Base-by-base conservation (phyloP, 2,797 vertebrate species). In the Antennarius maculatus region DNA sequence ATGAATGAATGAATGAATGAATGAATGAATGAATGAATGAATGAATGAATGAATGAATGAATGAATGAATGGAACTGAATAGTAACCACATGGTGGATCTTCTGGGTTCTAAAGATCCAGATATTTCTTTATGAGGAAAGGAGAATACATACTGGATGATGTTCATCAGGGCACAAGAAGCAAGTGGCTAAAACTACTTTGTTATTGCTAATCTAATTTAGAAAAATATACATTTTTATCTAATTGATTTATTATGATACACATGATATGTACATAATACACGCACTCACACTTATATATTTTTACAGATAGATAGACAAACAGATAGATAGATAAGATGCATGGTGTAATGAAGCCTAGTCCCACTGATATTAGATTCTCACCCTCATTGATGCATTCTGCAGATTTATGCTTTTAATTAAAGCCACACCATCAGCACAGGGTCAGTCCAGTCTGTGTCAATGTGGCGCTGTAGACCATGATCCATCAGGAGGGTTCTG, bases 351-450 rank as follows among this genome's bases (percentile, higher is more conserved):
- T n/a, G 52, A 29, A 71, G 54, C 51, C 16, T 8, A n/a, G 62
- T 11, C 23, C 50, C 46, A 13, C 42, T 57, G 53, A 71, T 42
- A 58, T 37, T 17, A 31, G 37, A 0, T 52, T 71, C 61, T 11
- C 66, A 5, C 7, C 31, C 31, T 34, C 54, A 51, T 62, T 75
- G 53, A 80, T 76, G 58, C 29, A 68, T 60, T 58, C 55, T 13
- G 54, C 34, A 66, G 60, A 86, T 86, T 76, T 65, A 78, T 23
- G 18, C 56, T 54, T 85, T 86, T 79, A 84, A 86, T 88, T 80
- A 84, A 83, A 75, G 59, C 31, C 45, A 8, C 31, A n/a, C 54
- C 61, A 39, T 46, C 5, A 27, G 46, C 65, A 48, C 61, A 52
- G 55, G 66, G 74, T 79, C 42, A 81, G 80, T 61, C 39, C 27